A percentile compares a stretch with the other conserved stretches of the same genome.
Evolutionary conservation across 2,113 vertebrate species (phyloP).

Genomic region (Neofelis nebulosa): DNA sequence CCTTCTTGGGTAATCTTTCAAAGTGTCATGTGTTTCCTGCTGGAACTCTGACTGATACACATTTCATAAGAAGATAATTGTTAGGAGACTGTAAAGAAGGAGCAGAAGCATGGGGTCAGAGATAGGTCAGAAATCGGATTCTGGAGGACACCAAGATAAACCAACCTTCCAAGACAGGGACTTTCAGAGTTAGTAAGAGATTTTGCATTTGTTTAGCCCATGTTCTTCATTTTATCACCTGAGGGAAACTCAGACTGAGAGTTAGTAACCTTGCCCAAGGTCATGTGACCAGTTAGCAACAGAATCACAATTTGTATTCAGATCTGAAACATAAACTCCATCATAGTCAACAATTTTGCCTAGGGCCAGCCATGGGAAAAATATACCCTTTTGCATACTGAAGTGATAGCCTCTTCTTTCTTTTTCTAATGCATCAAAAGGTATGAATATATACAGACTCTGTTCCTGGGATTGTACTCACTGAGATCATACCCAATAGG

Average conservation of each 20-base stretch:
- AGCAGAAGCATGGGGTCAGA: background rate
- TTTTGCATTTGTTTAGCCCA: background rate
- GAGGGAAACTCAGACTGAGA: background rate
- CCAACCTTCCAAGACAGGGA: background rate
- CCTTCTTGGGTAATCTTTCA: background rate
- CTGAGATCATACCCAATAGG: slow-evolving; percentile 46
- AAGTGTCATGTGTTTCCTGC: background rate
- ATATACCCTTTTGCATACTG: background rate
- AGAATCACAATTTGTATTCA: background rate
- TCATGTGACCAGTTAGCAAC: background rate
- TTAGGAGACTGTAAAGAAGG: background rate
- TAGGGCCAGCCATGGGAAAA: background rate
- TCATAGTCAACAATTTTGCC: background rate
- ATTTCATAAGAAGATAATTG: background rate
- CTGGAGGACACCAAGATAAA: background rate
- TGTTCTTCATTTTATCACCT: background rate
- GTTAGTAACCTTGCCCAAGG: background rate
- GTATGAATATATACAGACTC: background rate
- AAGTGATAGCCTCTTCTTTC: background rate
- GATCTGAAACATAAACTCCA: background rate
- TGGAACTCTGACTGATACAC: background rate
- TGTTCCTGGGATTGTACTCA: slow-evolving; percentile 6
- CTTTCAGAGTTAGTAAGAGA: background rate
- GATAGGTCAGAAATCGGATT: background rate
- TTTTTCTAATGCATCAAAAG: slow-evolving; percentile 43